phyloP scores from a whole-genome alignment of 2,113 vertebrate genomes.

The Prionailurus bengalensis region DNA sequence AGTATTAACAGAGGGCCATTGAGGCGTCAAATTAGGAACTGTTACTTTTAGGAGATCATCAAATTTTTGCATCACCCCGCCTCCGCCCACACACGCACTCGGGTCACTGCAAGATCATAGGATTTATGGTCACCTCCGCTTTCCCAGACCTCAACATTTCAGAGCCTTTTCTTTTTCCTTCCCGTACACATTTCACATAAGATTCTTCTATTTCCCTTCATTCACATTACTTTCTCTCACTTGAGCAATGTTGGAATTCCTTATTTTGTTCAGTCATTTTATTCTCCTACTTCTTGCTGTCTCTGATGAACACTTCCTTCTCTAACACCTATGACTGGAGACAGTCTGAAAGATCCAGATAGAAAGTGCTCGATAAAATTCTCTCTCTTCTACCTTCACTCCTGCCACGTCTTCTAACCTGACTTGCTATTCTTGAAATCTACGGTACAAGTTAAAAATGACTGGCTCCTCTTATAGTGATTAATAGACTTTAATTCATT shows the following conservation, averaged over 20 bases:
- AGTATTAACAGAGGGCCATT: not conserved
- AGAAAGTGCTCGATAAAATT: not conserved
- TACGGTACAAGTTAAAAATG: slow-evolving; percentile 31
- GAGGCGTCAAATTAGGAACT: not conserved
- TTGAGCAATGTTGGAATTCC: not conserved
- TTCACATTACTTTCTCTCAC: not conserved
- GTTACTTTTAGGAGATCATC: not conserved
- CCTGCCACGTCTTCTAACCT: not conserved
- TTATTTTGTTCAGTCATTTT: not conserved
- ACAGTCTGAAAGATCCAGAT: not conserved
- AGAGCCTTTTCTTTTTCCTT: not conserved
- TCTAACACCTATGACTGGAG: not conserved
- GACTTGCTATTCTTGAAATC: slow-evolving; percentile 33
- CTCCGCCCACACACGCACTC: not conserved
- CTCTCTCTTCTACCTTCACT: not conserved
- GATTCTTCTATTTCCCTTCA: not conserved
- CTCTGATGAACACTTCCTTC: not conserved
- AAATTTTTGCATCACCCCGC: not conserved
- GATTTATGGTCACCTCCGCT: not conserved
- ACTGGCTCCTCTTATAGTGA: slow-evolving; percentile 54
- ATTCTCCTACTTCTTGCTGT: not conserved
- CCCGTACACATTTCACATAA: not conserved
- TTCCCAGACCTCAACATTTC: not conserved
- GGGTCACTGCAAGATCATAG: not conserved
- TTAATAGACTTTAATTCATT: slow-evolving; percentile 73